Base-by-base conservation (phyloP, 2,797 vertebrate genomes). In the Rhinatrema bivittatum region DNA sequence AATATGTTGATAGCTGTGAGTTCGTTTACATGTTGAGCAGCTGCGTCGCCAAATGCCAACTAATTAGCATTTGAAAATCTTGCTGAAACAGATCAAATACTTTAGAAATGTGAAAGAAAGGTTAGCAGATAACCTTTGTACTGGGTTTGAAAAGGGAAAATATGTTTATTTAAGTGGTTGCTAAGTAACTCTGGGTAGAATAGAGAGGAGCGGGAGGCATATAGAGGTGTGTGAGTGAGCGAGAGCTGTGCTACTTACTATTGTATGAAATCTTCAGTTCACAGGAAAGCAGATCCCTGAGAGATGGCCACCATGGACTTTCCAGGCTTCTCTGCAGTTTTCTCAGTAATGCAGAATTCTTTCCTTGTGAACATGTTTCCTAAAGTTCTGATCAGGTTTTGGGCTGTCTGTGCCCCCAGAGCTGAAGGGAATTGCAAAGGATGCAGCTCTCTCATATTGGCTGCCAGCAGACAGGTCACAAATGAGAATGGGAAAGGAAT, bases 31-130 rank as follows among this genome's bases (percentile, higher is more conserved):
- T 4, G 15, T 29, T n/a, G 36, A 31, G 41, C 34, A 39, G 24
- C 33, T 50, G 38, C 31, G 42, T 39, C 44, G 24, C 37, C 33
- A 42, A 28, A 51, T 44, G 53, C 16, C 48, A 46, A 32, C 36
- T 32, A 5, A 3, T 32, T 39, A 56, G 25, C 46, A 47, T 35
- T 14, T 20, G 10, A 10, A 38, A 38, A 28, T 20, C 25, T 44
- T 20, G 32, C 13, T 34, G 25, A 30, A 50, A 37, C n/a, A 34
- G 23, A 40, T 26, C 19, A 40, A 32, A 37, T 23, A 10, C 27
- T 14, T 6, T 29, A 9, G 11, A 35, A 42, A 36, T 21, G n/a
- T n/a, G 29, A 20, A 29, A 35, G 31, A 36, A 30, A 27, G 36
- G 36, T 29, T 20, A 13, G 24, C 5, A 10, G 2, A 19, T 46